Evolutionary conservation across 1,140 invertebrate species (phyloP), one percentile per base, ranked within the genome.

Genomic region (Caerostris extrusa): DNA sequence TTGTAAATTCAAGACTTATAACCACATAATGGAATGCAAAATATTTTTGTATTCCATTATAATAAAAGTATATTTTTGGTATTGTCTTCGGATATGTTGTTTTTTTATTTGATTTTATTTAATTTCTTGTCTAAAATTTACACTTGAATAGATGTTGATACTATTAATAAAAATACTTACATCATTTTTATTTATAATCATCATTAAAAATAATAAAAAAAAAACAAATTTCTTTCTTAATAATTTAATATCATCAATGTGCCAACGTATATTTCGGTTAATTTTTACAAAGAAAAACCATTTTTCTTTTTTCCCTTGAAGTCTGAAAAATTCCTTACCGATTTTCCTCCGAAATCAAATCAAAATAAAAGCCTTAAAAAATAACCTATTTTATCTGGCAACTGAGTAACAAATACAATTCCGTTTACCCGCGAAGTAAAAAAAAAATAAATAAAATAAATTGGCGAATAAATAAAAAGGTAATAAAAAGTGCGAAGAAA

Each of bases 391-490:
- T 88, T 64, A 88, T 88, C 50, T 64, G 14, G 14, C 58, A 61
- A 88, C 81, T 82, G 17, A 83, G 61, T 64, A 88, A 64, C 86
- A 64, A 88, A 88, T 64, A 87, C 14, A 87, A 87, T 88, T 64
- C n/a, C 14, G 34, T 19, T 88, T 53, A 82, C 14, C 50, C 53
- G 82, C 82, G n/a, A 19, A 53, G 14, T 12, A 14, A 83, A 71
- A 71, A 87, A 88, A 61, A 67, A 60, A 56, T 53, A 8, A 14
- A 17, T 12, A 10, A 34, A 34, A 34, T 34, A 34, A 34, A 34
- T n/a, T 34, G 34, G 34, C 34, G 60, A 88, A 88, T 85, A 88
- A 88, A 88, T 88, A 88, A 88, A 88, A 3, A 34, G n/a, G n/a
- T n/a, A 85, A 50, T 64, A 53, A 87, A n/a, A 53, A 50, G 56